phyloP scores from a whole-genome alignment of 2,888 invertebrate species.

The Megastigmus dorsalis region DNA sequence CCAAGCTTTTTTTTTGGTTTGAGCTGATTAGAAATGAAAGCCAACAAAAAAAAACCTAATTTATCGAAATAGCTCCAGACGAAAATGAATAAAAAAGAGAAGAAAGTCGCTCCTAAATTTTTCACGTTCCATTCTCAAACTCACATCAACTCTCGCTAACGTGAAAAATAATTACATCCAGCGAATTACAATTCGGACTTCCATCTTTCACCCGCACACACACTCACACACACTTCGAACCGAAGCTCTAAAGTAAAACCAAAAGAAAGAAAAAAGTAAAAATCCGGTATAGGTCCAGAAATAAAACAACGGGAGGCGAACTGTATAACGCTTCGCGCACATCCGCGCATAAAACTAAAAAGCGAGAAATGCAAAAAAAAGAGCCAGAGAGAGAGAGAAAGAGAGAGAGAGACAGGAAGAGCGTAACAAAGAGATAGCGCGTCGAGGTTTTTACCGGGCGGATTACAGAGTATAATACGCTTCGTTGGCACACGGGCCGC shows the following conservation, averaged over 20 bases:
- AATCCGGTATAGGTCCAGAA: too few relatives aligned
- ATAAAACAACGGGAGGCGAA: conserved; percentile 11
- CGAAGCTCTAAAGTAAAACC: neutral
- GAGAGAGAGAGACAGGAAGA: conserved; percentile 34
- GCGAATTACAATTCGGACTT: conserved; percentile 39
- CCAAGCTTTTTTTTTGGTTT: too few relatives aligned
- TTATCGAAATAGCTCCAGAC: neutral
- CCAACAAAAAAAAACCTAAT: neutral
- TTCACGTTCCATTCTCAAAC: conserved; percentile 13
- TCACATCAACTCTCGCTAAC: conserved; percentile 22
- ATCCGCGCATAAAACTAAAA: conserved; percentile 5
- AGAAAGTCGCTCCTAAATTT: conserved; percentile 1
- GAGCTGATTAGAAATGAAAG: too few relatives aligned
- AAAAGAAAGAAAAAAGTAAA: neutral
- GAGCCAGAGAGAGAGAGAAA: neutral
- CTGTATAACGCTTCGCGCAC: conserved; percentile 1
- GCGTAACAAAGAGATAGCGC: conserved; percentile 53
- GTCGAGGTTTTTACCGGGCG: conserved; percentile 49
- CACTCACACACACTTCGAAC: too few relatives aligned
- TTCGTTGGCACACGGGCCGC: conserved; percentile 18
- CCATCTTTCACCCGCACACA: conserved; percentile 24
- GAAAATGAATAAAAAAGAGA: neutral
- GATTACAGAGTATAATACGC: conserved; percentile 49
- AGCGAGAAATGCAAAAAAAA: neutral
- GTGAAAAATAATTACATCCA: conserved; percentile 47